Base-by-base conservation (phyloP, 2,113 vertebrate genomes). In the Bambusicola thoracicus region DNA sequence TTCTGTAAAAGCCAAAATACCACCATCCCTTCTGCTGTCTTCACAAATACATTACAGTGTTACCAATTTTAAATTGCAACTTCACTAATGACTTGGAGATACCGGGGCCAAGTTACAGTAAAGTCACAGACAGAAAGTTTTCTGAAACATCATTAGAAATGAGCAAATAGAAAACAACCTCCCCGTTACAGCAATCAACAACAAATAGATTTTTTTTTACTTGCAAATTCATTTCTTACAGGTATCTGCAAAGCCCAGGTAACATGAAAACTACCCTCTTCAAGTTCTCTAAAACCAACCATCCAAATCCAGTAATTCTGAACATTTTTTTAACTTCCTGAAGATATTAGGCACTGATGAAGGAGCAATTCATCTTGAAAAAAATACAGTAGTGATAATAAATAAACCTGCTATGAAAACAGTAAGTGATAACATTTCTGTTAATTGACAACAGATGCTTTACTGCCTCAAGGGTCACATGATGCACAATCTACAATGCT, bases 191-290 rank as follows among this genome's bases (percentile, higher is more conserved):
- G 32, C 44, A 81, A 74, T 30, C 66, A 73, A 61, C 18, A 66
- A 24, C 12, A 91, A 66, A 49, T 1, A 85, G 3, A 18, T 49
- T 38, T 3, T 12, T 75, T 73, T 46, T 68, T 46, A 62, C 29
- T 27, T 56, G 22, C 79, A 82, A 80, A 75, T 51, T 32, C 5
- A 27, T 29, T 53, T 66, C 49, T 24, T 84, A 67, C 66, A 79
- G 43, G 5, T 13, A 21, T 1, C 7, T 2, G 13, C 25, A 40
- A 18, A 32, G 46, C 8, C 25, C 41, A 15, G 4, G 4, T 19
- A 56, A 29, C 29, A 14, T 56, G 38, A 82, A 72, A 75, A 80
- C 12, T 14, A 49, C 29, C 19, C 41, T 53, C 65, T 38, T 66
- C 6, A 70, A 51, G n/a, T 41, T 59, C 40, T 44, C 63, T 38